phyloP scores from a whole-genome alignment of 2,113 vertebrate genomes.

The Labrus mixtus region DNA sequence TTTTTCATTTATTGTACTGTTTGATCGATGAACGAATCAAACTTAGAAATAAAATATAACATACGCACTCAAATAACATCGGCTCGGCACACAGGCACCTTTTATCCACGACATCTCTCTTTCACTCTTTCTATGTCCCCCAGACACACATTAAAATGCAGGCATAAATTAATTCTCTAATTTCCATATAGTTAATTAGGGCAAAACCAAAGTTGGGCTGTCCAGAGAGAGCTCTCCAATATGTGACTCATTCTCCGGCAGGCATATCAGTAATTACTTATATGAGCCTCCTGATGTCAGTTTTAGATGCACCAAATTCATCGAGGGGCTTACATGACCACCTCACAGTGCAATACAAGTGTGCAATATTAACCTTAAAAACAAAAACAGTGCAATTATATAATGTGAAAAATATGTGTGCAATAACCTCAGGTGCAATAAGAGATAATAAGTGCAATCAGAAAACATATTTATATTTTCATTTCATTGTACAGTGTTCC shows the following conservation, averaged over 20 bases:
- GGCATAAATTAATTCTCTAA: conserved; percentile 56
- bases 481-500: no score
- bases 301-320: conserved; percentile 14
- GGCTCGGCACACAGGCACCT: conserved; percentile 10
- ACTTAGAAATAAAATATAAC: no score
- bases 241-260: conserved; percentile 16
- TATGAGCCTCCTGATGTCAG: conserved; percentile 27
- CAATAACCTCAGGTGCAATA: no score
- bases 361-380: no score
- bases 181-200: conserved; percentile 56
- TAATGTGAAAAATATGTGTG: no score
- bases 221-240: conserved; percentile 25
- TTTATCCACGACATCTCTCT: conserved; percentile 22
- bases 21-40: no score
- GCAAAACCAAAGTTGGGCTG: conserved; percentile 36
- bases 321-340: no score
- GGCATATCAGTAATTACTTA: conserved; percentile 58
- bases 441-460: no score
- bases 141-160: conserved; percentile 38
- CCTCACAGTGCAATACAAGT: no score
- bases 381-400: no score
- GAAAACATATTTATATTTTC: no score
- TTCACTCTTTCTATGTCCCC: background rate
- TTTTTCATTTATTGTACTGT: no score
- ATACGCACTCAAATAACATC: conserved; percentile 14